A percentile compares a stretch with the other conserved stretches of the same genome.
These are phyloP conservation scores for Halcyon badia DNA, from an alignment of 2,797 vertebrate species.

Conservation along the genomic window DNA sequence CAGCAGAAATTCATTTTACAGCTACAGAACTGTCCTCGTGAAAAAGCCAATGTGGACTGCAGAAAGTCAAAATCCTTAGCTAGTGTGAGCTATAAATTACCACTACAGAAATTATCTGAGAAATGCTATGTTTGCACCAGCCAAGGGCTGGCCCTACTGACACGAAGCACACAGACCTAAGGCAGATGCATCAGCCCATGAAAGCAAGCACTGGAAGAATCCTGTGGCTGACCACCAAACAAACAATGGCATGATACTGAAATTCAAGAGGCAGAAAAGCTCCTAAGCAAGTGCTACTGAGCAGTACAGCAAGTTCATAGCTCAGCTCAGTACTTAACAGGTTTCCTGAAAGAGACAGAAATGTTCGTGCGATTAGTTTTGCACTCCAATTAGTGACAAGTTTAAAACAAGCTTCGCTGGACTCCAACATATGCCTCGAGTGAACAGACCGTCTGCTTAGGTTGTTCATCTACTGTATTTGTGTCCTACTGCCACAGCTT, in stretches of 20 bases:
- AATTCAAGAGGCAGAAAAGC: not conserved
- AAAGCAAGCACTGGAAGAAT: rapidly evolving
- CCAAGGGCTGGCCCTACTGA: too few relatives aligned
- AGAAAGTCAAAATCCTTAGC: not conserved
- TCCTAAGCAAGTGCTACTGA: not conserved
- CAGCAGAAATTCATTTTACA: not conserved
- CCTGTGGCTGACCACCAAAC: rapidly evolving
- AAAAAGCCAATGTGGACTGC: not conserved
- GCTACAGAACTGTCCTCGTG: not conserved
- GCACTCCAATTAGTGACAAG: not conserved
- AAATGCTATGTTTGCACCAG: not conserved
- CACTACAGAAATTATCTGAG: not conserved
- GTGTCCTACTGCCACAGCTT: not conserved
- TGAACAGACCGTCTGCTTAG: not conserved
- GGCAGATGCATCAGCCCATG: not conserved
- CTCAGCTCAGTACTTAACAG: not conserved
- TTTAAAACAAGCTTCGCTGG: not conserved
- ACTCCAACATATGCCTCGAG: not conserved
- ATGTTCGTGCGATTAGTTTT: rapidly evolving
- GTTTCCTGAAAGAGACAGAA: not conserved
- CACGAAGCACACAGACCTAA: rapidly evolving
- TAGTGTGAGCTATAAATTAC: not conserved
- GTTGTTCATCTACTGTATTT: too few relatives aligned
- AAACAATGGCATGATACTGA: rapidly evolving
- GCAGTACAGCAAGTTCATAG: rapidly evolving